phyloP scores from a whole-genome alignment of 2,113 vertebrate species.

The Physeter macrocephalus region DNA sequence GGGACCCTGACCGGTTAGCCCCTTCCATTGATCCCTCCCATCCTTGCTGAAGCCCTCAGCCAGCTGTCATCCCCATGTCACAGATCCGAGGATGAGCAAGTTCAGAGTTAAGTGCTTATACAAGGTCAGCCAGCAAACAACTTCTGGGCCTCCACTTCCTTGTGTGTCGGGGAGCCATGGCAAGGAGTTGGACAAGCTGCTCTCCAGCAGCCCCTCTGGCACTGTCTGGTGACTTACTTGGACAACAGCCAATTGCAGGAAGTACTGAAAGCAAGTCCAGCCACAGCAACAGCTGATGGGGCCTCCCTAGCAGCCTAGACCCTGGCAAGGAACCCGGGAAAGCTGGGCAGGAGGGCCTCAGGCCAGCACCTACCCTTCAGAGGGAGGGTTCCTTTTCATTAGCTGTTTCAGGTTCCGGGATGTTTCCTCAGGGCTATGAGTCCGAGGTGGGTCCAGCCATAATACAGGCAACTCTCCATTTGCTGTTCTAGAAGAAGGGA shows the following conservation, averaged over 20 bases:
- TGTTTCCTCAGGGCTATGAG: neutral
- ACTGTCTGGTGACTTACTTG: neutral
- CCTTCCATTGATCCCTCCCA: accelerated
- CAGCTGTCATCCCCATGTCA: neutral
- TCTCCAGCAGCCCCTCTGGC: neutral
- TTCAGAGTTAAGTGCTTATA: neutral
- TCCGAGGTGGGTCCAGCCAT: too few relatives aligned
- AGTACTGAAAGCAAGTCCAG: neutral
- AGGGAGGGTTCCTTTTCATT: neutral
- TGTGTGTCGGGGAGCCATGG: accelerated
- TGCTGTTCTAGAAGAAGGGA: neutral
- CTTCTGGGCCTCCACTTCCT: neutral
- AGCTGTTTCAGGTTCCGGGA: neutral
- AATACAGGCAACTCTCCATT: neutral
- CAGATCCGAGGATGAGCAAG: neutral
- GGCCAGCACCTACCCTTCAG: neutral
- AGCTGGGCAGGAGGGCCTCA: neutral
- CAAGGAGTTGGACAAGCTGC: too few relatives aligned
- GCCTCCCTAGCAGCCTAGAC: neutral
- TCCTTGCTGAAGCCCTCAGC: neutral
- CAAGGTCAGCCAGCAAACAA: neutral
- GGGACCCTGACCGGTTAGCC: neutral
- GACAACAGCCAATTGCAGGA: neutral
- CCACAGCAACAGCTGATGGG: neutral
- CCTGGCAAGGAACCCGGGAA: neutral